A percentile compares a stretch with the other conserved stretches of the same genome.
Conservation (phyloP, 2,888 invertebrate species). For the Tuta absoluta region DNA sequence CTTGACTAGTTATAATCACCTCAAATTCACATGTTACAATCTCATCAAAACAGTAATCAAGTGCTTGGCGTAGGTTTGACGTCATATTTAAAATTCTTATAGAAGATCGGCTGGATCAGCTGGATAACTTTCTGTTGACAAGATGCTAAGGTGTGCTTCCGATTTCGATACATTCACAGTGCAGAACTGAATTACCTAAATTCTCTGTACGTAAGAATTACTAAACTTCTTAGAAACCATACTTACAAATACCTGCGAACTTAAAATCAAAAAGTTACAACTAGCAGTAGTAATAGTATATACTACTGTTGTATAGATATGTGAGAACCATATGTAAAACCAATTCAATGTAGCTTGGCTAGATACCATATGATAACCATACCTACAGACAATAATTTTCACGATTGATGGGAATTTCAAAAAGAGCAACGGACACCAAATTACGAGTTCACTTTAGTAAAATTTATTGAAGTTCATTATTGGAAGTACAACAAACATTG, state of each 20-base stretch:
- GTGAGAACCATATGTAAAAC: not conserved
- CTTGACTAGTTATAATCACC: not conserved
- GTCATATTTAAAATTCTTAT: too few species aligned
- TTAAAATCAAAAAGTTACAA: not conserved
- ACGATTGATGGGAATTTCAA: not conserved
- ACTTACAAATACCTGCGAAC: constrained; percentile 16
- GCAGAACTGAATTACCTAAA: not conserved
- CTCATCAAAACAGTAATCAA: not conserved
- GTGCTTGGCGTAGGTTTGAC: too few species aligned
- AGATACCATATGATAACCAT: not conserved
- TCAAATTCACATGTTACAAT: not conserved
- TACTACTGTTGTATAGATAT: not conserved
- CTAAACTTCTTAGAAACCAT: not conserved
- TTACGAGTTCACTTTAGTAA: constrained; percentile 38
- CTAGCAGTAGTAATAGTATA: not conserved
- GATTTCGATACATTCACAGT: not conserved
- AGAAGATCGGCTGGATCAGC: too few species aligned
- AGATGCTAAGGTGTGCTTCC: not conserved
- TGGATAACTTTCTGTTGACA: not conserved
- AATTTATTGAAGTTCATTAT: constrained; percentile 57
- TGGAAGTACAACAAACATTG: constrained; percentile 57
- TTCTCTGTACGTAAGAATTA: not conserved
- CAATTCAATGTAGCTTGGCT: not conserved
- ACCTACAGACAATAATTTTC: not conserved
- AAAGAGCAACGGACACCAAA: constrained; percentile 22